These are phyloP conservation scores for Sebastes minor DNA, from an alignment of 2,797 vertebrate genomes.

Conservation along the genomic window DNA sequence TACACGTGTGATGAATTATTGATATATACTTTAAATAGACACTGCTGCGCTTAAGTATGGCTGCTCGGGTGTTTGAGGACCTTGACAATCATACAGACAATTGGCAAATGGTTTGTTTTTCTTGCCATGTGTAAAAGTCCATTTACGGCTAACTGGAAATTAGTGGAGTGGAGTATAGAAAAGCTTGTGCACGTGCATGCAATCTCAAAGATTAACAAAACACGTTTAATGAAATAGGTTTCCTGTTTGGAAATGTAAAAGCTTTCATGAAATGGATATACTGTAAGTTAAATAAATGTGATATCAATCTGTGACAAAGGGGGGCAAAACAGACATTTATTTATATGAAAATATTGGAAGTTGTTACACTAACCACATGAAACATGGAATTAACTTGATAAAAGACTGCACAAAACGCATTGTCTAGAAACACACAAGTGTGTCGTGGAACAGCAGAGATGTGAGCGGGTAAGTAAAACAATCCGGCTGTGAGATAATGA, in stretches of 20 bases:
- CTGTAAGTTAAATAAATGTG: background rate
- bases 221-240: background rate
- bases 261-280: background rate
- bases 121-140: background rate
- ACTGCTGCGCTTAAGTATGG: background rate
- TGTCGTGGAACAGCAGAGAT: slow-evolving; percentile 31
- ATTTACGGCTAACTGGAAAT: background rate
- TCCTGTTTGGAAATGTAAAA: slow-evolving; percentile 7
- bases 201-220: background rate
- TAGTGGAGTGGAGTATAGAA: background rate
- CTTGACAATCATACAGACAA: background rate
- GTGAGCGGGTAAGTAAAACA: slow-evolving; percentile 50
- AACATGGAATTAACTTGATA: slow-evolving; percentile 9
- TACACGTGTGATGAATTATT: slow-evolving; percentile 15
- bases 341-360: slow-evolving; percentile 11
- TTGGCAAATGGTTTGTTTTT: background rate
- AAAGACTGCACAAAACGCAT: slow-evolving; percentile 13
- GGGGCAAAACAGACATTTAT: slow-evolving; percentile 3
- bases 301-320: background rate
- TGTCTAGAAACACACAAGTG: slow-evolving; percentile 28
- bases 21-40: background rate
- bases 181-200: background rate
- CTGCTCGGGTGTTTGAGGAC: background rate
- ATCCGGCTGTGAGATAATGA: slow-evolving; percentile 72
- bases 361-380: slow-evolving; percentile 5